Conservation (phyloP, 2,888 invertebrate genomes). For the Diploptera punctata region DNA sequence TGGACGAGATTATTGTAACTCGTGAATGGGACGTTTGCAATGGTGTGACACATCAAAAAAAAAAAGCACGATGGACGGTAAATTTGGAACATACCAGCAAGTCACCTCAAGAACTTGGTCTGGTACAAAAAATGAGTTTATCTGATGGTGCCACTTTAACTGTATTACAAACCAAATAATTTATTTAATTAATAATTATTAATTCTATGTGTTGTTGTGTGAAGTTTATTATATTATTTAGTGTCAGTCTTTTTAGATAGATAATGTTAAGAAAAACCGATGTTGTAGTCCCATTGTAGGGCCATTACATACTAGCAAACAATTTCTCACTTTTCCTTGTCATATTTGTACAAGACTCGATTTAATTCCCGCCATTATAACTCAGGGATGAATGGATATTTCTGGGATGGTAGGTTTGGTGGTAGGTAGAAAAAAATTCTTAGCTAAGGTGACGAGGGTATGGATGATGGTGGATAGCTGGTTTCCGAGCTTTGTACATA, state of each 20-base stretch:
- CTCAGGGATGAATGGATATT: conserved; percentile 43
- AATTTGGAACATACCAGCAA: not conserved
- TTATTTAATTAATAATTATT: conserved; percentile 57
- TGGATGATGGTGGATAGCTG: not conserved
- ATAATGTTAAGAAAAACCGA: conserved; percentile 37
- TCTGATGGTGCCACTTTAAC: conserved; percentile 54
- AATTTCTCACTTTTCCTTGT: conserved; percentile 34
- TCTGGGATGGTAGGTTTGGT: conserved; percentile 39
- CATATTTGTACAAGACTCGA: conserved; percentile 34
- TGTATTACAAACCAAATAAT: conserved; percentile 60
- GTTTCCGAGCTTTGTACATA: conserved; percentile 42
- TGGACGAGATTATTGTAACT: conserved; percentile 5
- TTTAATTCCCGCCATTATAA: conserved; percentile 37
- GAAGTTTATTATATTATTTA: conserved; percentile 40
- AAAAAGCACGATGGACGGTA: conserved; percentile 4
- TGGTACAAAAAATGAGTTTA: conserved; percentile 27
- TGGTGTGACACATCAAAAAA: not conserved
- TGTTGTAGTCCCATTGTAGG: conserved; percentile 34
- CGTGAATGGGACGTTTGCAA: conserved; percentile 20
- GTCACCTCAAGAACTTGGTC: conserved; percentile 14
- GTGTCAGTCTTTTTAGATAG: conserved; percentile 38
- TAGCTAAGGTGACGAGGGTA: not conserved
- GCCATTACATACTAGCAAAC: conserved; percentile 28
- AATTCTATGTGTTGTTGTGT: conserved; percentile 44
- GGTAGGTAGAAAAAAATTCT: conserved; percentile 20